phyloP scores from a whole-genome alignment of 2,797 vertebrate genomes.

The Silurus lanzhouensis region DNA sequence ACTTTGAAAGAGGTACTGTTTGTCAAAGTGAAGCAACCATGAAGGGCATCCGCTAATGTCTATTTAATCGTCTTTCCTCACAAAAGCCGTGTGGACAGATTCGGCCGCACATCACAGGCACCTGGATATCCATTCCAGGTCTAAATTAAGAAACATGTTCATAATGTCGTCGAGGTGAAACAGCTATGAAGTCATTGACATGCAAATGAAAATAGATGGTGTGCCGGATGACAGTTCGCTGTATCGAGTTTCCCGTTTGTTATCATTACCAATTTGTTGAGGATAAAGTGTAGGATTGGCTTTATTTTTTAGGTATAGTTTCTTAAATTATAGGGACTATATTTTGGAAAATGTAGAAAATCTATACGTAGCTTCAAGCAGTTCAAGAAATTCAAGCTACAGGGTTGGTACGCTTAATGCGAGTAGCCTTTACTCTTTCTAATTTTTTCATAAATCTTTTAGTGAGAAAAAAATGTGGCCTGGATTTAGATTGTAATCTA shows the following conservation, averaged over 20 bases:
- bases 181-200: slow-evolving; percentile 28
- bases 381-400: neutral
- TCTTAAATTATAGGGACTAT: neutral
- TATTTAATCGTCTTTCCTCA: slow-evolving; percentile 33
- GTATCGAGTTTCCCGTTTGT: slow-evolving; percentile 32
- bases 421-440: neutral
- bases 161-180: slow-evolving; percentile 37
- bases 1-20: slow-evolving; percentile 5
- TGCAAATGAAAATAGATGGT: slow-evolving; percentile 23
- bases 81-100: slow-evolving; percentile 24
- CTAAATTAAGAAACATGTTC: slow-evolving; percentile 39
- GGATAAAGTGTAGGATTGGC: neutral
- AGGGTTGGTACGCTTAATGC: neutral
- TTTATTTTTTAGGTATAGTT: neutral
- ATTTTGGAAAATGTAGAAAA: neutral
- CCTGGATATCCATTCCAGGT: slow-evolving; percentile 37
- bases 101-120: slow-evolving; percentile 32
- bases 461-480: too few species aligned
- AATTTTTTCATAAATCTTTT: neutral
- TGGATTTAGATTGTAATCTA: neutral
- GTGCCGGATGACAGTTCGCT: slow-evolving; percentile 2
- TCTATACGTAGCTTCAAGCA: neutral
- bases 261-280: slow-evolving; percentile 22
- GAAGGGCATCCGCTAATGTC: slow-evolving; percentile 38
- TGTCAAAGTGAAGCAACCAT: slow-evolving; percentile 33